A percentile compares a stretch with the other conserved stretches of the same genome.
Conservation (phyloP, 2,113 vertebrate genomes). For the Anolis carolinensis region DNA sequence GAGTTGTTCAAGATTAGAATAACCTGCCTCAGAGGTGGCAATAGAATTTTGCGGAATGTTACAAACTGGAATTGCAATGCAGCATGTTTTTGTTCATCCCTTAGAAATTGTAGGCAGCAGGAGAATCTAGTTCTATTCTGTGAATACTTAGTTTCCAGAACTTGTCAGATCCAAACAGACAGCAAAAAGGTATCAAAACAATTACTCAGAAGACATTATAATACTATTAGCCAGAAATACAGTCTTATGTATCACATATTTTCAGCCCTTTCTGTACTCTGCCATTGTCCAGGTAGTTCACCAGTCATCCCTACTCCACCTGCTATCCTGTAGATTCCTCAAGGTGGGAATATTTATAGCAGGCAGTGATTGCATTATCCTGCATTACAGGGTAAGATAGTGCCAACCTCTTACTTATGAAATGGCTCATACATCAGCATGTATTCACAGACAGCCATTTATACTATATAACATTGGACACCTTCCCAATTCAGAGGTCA, state of each 20-base stretch:
- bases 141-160: neutral
- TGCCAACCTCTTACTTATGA: conserved; percentile 34
- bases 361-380: neutral
- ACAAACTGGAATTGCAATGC: too few relatives aligned
- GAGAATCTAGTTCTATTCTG: neutral
- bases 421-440: conserved; percentile 37
- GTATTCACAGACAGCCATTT: neutral
- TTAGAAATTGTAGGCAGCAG: neutral
- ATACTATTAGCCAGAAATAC: too few relatives aligned
- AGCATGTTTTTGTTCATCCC: neutral
- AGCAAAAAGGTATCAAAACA: neutral
- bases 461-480: too few relatives aligned
- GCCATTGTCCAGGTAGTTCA: neutral
- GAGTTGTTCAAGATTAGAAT: too few relatives aligned
- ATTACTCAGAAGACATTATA: too few relatives aligned
- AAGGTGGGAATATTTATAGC: conserved; percentile 30
- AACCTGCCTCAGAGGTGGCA: neutral
- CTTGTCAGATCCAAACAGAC: neutral
- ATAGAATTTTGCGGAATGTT: neutral
- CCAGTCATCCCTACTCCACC: neutral
- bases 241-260: neutral
- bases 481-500: conserved; percentile 48
- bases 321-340: neutral
- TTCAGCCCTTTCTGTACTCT: neutral
- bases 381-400: conserved; percentile 20